Evolutionary conservation across 2,797 vertebrate species (phyloP).

Genomic region (Hozukius guyotensis): DNA sequence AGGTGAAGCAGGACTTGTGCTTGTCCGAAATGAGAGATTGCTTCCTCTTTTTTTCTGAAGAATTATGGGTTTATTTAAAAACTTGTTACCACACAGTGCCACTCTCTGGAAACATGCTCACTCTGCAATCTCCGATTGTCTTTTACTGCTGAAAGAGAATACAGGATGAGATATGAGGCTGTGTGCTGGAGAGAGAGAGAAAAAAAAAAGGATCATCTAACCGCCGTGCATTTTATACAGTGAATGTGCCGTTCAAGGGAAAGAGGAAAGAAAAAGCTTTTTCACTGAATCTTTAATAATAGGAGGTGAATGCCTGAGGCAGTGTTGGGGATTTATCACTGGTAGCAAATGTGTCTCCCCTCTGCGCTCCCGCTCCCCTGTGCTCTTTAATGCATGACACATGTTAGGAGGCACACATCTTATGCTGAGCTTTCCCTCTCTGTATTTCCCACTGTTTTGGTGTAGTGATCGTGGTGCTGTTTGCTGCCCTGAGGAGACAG

Average conservation of each 20-base stretch:
- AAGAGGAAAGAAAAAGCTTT: conserved; percentile 57
- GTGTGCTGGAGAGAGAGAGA: conserved; percentile 15
- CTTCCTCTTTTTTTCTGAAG: not conserved
- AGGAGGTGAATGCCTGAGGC: conserved; percentile 75
- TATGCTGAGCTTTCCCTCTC: conserved; percentile 55
- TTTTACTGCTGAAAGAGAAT: conserved; percentile 30
- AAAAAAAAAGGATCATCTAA: conserved; percentile 32
- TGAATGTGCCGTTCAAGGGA: conserved; percentile 59
- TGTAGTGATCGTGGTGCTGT: conserved; percentile 97
- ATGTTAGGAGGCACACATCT: conserved; percentile 74
- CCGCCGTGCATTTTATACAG: conserved; percentile 41
- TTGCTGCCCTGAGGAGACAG: conserved; percentile 94
- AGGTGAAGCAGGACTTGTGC: conserved; percentile 15
- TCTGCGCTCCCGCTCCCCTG: conserved; percentile 55
- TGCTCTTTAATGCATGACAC: conserved; percentile 78
- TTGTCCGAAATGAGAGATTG: not conserved
- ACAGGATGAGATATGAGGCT: conserved; percentile 28
- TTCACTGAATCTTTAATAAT: conserved; percentile 77
- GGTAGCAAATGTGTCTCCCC: conserved; percentile 75
- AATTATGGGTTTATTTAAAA: conserved; percentile 38
- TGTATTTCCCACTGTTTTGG: conserved; percentile 49
- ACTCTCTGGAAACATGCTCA: conserved; percentile 43
- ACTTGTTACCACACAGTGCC: conserved; percentile 8
- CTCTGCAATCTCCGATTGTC: conserved; percentile 39
- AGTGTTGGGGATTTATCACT: conserved; percentile 77